A percentile compares a stretch with the other conserved stretches of the same genome.
Conservation (phyloP, 2,888 invertebrate species). For the Aporophyla lueneburgensis region DNA sequence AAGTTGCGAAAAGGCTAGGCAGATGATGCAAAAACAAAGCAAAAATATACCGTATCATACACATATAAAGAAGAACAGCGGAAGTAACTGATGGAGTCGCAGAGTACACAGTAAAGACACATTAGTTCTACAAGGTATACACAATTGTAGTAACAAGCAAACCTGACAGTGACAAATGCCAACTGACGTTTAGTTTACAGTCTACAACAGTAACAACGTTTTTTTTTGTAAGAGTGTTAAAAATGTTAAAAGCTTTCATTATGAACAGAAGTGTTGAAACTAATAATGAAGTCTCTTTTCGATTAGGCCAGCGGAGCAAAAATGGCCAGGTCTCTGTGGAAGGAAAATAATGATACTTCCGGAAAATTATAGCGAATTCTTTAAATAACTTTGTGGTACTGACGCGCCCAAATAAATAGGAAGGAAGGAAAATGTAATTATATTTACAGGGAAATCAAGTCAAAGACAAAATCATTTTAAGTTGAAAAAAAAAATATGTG, state of each 20-base stretch:
- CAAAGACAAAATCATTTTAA: background rate
- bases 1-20: too few species aligned
- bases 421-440: background rate
- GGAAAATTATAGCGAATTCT: conserved; percentile 17
- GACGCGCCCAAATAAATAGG: conserved; percentile 10
- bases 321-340: conserved; percentile 2
- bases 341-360: conserved; percentile 15
- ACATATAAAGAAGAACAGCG: too few species aligned
- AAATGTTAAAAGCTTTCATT: conserved; percentile 16
- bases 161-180: too few species aligned
- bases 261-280: conserved; percentile 28
- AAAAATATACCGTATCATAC: too few species aligned
- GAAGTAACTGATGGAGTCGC: too few species aligned
- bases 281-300: conserved; percentile 23
- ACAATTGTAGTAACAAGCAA: too few species aligned
- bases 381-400: conserved; percentile 30
- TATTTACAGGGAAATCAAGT: background rate
- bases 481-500: background rate
- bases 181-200: too few species aligned
- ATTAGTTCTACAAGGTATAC: too few species aligned
- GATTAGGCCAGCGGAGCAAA: conserved; percentile 16
- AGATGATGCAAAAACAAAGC: too few species aligned
- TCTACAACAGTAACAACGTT: too few species aligned
- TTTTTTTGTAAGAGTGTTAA: background rate
- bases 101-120: too few species aligned